Conservation (phyloP, 2,888 invertebrate genomes). For the Nemotelus pantherinus region DNA sequence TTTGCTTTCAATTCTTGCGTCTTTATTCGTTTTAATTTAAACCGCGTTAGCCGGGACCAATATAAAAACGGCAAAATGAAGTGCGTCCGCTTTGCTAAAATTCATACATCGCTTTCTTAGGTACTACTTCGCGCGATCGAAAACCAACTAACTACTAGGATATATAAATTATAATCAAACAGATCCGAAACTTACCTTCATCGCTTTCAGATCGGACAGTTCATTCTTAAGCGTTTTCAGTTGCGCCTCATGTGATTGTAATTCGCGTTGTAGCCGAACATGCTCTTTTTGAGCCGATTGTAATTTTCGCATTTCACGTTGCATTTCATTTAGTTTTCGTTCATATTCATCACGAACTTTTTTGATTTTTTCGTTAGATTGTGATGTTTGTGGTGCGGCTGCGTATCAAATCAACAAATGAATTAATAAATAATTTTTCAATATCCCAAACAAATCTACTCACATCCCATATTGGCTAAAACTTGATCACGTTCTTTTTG, state of each 20-base stretch:
- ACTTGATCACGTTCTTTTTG: slow-evolving; percentile 92
- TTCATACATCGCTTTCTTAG: too few species aligned
- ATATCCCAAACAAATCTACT: neutral
- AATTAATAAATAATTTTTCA: neutral
- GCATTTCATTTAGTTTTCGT: slow-evolving; percentile 82
- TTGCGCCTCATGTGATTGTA: slow-evolving; percentile 80
- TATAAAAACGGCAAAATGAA: too few species aligned
- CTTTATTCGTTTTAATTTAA: neutral
- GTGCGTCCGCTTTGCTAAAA: too few species aligned
- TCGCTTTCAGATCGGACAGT: slow-evolving; percentile 82
- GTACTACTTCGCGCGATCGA: too few species aligned
- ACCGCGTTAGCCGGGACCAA: neutral
- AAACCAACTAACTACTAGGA: too few species aligned
- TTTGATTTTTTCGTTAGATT: slow-evolving; percentile 72
- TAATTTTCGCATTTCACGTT: slow-evolving; percentile 83
- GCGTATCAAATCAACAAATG: neutral
- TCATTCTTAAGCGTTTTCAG: slow-evolving; percentile 77
- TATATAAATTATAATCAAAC: neutral
- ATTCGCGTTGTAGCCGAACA: slow-evolving; percentile 79
- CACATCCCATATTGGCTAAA: slow-evolving; percentile 67
- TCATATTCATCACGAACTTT: slow-evolving; percentile 91
- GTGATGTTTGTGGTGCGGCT: slow-evolving; percentile 44
- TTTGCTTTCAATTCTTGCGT: too few species aligned
- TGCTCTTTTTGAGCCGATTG: slow-evolving; percentile 92
- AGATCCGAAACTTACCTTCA: slow-evolving; percentile 70